Evolutionary conservation across 2,797 vertebrate species (phyloP), one percentile per base, ranked within the genome.

Genomic region (Botia almorhae): DNA sequence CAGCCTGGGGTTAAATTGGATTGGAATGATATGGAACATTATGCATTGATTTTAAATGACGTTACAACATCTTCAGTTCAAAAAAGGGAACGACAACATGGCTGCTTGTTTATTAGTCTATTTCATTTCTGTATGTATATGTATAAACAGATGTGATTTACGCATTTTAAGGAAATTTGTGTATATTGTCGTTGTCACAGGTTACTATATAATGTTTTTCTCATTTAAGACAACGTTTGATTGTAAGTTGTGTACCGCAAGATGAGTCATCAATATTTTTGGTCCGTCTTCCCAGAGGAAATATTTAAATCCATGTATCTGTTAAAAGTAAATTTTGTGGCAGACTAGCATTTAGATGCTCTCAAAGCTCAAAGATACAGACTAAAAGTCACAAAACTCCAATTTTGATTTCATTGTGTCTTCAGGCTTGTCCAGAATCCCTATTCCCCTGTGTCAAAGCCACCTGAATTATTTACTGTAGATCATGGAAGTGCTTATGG

Each of bases 401-500:
- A 3, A 21, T 11, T 58, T 58, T 58, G n/a, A 13, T 58, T 29
- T 61, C 5, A 29, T 61, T 60, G 56, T 0, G 13, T 29, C 29
- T 29, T 76, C 53, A 69, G 33, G 64, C 55, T 51, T 75, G 46
- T 36, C 51, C 26, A 39, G 72, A 58, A 75, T 81, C 64, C 56
- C 29, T 67, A 76, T 81, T 81, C 82, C 82, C 74, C 17, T 50
- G 60, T 65, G 56, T 63, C 69, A 29, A 19, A 74, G 36, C 58
- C 53, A 69, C 72, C 63, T 84, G 73, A 82, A 84, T 87, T 82
- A 83, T 85, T 84, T 78, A 85, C 68, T 76, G 69, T 67, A 64
- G 80, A 76, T 81, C 69, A 81, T 72, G 74, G 79, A 80, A 82
- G 43, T 76, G 48, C 61, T 85, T 78, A 79, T 74, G 74, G 79